A percentile compares a stretch with the other conserved stretches of the same genome.
phyloP scores from a whole-genome alignment of 2,888 invertebrate species.

The Phortica okadai region DNA sequence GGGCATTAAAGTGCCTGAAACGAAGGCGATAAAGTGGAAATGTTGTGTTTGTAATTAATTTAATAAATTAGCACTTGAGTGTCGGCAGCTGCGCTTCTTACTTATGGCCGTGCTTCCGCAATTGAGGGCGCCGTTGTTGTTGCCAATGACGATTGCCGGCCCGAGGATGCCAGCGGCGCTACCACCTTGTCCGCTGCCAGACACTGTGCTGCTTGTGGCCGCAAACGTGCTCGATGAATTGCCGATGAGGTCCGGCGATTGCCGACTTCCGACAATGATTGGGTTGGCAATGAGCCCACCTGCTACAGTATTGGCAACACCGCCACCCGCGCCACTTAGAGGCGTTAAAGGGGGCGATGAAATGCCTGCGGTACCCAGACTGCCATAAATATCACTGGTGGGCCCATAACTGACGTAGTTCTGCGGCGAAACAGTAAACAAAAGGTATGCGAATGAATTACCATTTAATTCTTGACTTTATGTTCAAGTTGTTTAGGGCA shows the following conservation, averaged over 20 bases:
- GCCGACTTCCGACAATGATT: constrained; percentile 62
- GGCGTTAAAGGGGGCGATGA: constrained; percentile 63
- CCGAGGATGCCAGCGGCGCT: constrained; percentile 59
- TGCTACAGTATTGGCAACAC: constrained; percentile 38
- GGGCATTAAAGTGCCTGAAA: constrained; percentile 71
- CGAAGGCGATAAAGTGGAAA: not conserved
- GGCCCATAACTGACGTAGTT: constrained; percentile 75
- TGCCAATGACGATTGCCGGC: constrained; percentile 69
- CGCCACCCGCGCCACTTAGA: constrained; percentile 49
- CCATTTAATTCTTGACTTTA: not conserved
- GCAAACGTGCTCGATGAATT: constrained; percentile 68
- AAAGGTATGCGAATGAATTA: not conserved
- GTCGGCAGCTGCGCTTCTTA: constrained; percentile 48
- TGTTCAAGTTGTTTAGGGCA: too few relatives aligned
- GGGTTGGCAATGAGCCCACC: constrained; percentile 57
- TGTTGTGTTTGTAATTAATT: constrained; percentile 28
- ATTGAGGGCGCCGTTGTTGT: constrained; percentile 42
- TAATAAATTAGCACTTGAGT: constrained; percentile 13
- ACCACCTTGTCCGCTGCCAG: constrained; percentile 40
- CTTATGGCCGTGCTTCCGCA: constrained; percentile 60
- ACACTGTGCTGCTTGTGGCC: constrained; percentile 50
- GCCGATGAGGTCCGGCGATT: constrained; percentile 75
- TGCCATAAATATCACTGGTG: constrained; percentile 71
- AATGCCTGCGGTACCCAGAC: constrained; percentile 67
- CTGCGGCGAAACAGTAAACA: constrained; percentile 50